Evolutionary conservation across 2,888 invertebrate genomes (phyloP), one percentile per base, ranked within the genome.

Genomic region (Agrotis clavis): DNA sequence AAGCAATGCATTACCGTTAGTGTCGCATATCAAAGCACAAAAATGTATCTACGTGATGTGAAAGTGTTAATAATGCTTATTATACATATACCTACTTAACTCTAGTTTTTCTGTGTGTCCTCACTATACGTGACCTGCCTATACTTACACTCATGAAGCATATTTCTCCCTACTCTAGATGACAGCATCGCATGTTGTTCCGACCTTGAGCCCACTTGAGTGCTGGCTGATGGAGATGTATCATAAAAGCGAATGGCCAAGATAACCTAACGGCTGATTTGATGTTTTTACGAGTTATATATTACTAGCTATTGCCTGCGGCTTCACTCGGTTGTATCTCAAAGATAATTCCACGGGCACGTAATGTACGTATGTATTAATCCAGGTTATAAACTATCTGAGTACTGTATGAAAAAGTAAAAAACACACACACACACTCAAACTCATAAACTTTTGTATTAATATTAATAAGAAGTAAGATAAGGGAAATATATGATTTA

Each of bases 121-220:
- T 25, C 9, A 7, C 6, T 6, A 1, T 1, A 14, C 18, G 47
- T 41, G 51, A 13, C 61, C 1, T 19, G n/a, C 7, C 4, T 21
- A 13, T 45, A 47, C 25, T 51, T 56, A 61, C 41, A 54, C 47
- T 70, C 61, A 54, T 47, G 68, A 45, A 61, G 61, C 65, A 74
- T 66, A 62, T 74, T 61, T 57, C 25, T n/a, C 19, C 18, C 35
- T 56, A 21, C 50, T n/a, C 19, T 41, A 67, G 66, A 64, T 66
- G 71, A 82, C 64, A 67, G 54, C 50, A 56, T 75, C 64, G 69
- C 69, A 66, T 79, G 69, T 79, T 62, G 16, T 65, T 45, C 14
- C 65, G 67, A 65, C 67, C 71, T 74, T 79, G 61, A 21, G n/a
- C 57, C 51, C n/a, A 68, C 75, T 56, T 62, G 51, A 11, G 41